These are phyloP conservation scores for Perca schrenkii DNA, from an alignment of 2,113 vertebrate species.

Conservation along the genomic window DNA sequence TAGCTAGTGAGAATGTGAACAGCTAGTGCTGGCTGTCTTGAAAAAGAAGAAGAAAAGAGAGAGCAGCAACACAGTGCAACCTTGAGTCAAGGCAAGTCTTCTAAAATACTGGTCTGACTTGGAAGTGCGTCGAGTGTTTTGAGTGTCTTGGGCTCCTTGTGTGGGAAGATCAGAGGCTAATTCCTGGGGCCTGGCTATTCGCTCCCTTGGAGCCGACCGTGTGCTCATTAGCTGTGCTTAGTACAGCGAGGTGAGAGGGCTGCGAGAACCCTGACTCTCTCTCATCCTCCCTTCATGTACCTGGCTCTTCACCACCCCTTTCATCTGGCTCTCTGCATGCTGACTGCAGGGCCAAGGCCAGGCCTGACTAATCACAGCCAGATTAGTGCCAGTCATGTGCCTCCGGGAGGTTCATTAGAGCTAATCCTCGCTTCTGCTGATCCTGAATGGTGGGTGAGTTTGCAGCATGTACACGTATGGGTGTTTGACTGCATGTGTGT, in stretches of 20 bases:
- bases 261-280: slow-evolving; percentile 62
- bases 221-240: slow-evolving; percentile 83
- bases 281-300: slow-evolving; percentile 72
- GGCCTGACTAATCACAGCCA: slow-evolving; percentile 82
- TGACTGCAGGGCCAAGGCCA: slow-evolving; percentile 65
- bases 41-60: slow-evolving; percentile 8
- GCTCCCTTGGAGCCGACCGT: slow-evolving; percentile 54
- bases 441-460: slow-evolving; percentile 54
- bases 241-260: slow-evolving; percentile 67
- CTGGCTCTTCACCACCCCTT: slow-evolving; percentile 70
- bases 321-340: slow-evolving; percentile 71
- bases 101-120: slow-evolving; percentile 12
- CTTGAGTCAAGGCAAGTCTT: slow-evolving; percentile 12
- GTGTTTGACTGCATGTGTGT: slow-evolving; percentile 15
- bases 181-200: slow-evolving; percentile 56
- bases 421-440: slow-evolving; percentile 74
- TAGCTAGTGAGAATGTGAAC: slow-evolving; percentile 13
- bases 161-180: slow-evolving; percentile 77
- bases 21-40: neutral
- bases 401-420: slow-evolving; percentile 82
- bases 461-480: slow-evolving; percentile 32
- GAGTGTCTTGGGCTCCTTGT: slow-evolving; percentile 52
- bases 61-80: slow-evolving; percentile 8
- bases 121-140: slow-evolving; percentile 46
- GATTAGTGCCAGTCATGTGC: slow-evolving; percentile 84